Evolutionary conservation across 2,888 invertebrate species (phyloP).

Genomic region (Phortica okadai): DNA sequence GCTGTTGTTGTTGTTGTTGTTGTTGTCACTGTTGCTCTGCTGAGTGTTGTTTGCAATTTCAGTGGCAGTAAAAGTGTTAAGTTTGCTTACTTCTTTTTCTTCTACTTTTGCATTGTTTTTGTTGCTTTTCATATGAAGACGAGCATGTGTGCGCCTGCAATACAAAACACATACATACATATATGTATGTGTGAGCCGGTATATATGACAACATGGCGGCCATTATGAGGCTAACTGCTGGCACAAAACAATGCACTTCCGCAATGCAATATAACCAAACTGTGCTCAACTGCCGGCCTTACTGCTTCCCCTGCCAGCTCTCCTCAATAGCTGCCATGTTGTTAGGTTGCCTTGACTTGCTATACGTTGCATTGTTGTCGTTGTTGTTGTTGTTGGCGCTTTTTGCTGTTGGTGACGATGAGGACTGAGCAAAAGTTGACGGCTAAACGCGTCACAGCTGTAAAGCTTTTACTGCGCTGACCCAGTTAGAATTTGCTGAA

Average conservation of each 20-base stretch:
- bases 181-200: not conserved
- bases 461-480: conserved; percentile 43
- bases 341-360: not conserved
- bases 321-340: not conserved
- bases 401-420: not conserved
- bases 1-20: not conserved
- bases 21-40: conserved; percentile 7
- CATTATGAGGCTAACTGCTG: conserved; percentile 38
- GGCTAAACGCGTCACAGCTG: conserved; percentile 43
- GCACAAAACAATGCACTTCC: conserved; percentile 26
- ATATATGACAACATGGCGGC: conserved; percentile 42
- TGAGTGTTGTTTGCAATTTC: conserved; percentile 19
- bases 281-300: not conserved
- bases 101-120: not conserved
- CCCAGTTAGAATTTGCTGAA: conserved; percentile 48
- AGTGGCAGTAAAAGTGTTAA: conserved; percentile 43
- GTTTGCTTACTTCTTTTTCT: conserved; percentile 12
- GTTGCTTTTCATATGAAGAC: not conserved
- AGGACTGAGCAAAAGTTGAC: not conserved
- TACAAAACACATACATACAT: no score
- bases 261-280: conserved; percentile 25
- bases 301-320: not conserved
- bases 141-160: not conserved
- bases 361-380: not conserved
- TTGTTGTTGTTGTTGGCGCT: not conserved